These are phyloP conservation scores for Mustela nigripes DNA, from an alignment of 2,113 vertebrate species.

Conservation along the genomic window DNA sequence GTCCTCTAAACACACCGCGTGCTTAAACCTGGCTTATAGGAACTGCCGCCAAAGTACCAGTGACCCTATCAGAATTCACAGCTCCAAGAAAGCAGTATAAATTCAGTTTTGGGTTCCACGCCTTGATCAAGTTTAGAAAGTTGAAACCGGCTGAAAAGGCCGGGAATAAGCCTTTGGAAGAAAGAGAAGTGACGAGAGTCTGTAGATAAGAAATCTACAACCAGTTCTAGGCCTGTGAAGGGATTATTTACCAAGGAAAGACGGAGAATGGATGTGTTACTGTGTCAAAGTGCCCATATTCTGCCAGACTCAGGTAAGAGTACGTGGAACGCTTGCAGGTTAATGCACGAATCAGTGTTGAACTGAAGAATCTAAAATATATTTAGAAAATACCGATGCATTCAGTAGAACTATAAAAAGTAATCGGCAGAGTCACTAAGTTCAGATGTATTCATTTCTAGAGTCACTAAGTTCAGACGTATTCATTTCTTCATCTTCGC, in stretches of 20 bases:
- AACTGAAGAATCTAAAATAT: not conserved
- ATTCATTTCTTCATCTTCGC: not conserved
- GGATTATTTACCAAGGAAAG: not conserved
- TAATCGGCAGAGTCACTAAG: not conserved
- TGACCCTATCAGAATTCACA: not conserved
- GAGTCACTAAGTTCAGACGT: not conserved
- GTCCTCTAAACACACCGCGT: accelerated
- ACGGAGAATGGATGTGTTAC: no score
- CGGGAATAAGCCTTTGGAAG: not conserved
- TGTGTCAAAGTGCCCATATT: not conserved
- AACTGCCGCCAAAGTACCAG: not conserved
- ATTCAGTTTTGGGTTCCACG: not conserved
- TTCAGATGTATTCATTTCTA: not conserved
- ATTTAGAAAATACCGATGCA: not conserved
- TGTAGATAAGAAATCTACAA: not conserved
- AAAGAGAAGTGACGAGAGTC: not conserved
- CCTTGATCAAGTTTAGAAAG: not conserved
- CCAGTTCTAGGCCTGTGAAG: not conserved
- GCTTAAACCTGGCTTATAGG: not conserved
- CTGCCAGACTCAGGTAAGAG: not conserved
- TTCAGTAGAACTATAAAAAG: not conserved
- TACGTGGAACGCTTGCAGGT: not conserved
- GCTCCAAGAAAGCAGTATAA: not conserved
- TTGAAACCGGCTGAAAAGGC: not conserved
- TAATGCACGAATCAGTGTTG: not conserved